phyloP scores from a whole-genome alignment of 2,113 vertebrate species.

The Cnemophilus loriae region DNA sequence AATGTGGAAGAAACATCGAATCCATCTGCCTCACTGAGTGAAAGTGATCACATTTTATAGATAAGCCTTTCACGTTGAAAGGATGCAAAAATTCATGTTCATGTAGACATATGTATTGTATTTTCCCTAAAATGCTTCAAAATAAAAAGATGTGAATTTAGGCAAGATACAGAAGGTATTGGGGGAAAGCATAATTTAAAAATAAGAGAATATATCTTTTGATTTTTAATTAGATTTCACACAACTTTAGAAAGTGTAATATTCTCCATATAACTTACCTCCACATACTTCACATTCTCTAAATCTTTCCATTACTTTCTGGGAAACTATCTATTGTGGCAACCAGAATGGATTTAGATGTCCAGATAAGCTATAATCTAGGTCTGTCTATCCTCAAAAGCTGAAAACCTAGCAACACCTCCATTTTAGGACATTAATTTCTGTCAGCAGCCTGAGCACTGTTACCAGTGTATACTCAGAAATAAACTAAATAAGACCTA shows the following conservation, averaged over 20 bases:
- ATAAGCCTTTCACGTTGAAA: conserved; percentile 9
- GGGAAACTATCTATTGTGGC: neutral
- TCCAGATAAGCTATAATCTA: neutral
- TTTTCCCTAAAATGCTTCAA: neutral
- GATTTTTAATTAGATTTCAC: conserved; percentile 3
- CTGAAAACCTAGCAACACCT: neutral
- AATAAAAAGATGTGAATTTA: neutral
- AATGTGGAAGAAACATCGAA: neutral
- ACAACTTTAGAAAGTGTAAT: neutral
- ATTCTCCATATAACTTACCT: neutral
- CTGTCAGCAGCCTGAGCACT: neutral
- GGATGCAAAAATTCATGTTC: neutral
- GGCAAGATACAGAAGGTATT: neutral
- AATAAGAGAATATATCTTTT: neutral
- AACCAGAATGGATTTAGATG: neutral
- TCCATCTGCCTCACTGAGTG: neutral
- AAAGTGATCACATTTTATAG: conserved; percentile 6
- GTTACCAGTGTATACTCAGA: neutral
- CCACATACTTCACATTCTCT: neutral
- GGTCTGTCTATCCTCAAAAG: neutral
- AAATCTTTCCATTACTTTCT: neutral
- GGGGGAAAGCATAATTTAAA: neutral
- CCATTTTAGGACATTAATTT: neutral
- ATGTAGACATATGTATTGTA: neutral
- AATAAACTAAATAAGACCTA: neutral